Base-by-base conservation (phyloP, 2,888 invertebrate species). In the Eilema caniola region DNA sequence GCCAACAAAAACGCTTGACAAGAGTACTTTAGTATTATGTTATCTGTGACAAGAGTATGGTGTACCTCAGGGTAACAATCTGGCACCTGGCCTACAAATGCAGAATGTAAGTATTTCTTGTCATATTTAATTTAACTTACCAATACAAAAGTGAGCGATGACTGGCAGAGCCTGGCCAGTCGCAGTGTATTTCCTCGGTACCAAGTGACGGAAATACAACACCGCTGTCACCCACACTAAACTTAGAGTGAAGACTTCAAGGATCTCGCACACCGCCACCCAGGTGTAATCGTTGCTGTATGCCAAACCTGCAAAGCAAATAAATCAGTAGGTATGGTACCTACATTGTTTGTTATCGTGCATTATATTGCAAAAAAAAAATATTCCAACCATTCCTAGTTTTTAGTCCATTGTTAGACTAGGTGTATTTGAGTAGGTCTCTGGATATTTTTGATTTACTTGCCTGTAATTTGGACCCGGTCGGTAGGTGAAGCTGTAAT, bases 141-240 rank as follows among this genome's bases (percentile, higher is more conserved):
- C 93, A 63, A 93, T 94, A 85, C 97, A 97, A 89, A 98, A 98
- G 92, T 98, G 98, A 71, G 97, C 97, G 84, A 97, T 96, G 61
- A 98, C 97, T 2, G 97, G 97, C 77, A 98, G 89, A 67, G 98
- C 97, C 91, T 98, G 98, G 24, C 97, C 98, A 14, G 97, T 97
- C 73, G 97, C 96, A 0, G 97, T 97, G 83, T 97, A 96, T 87
- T 97, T 97, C 70, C 97, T 95, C 2, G 98, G 97, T 83, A 98
- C 96, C 31, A 98, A 96, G 87, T 98, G 98, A n/a, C 98, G 95
- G 95, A 98, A 96, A 90, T 98, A 98, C 37, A 98, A 92, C 77
- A 98, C 96, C 31, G 97, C 97, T 67, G 98, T 97, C 76, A 98
- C 96, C 97, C 97, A 98, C 92, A 97, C 97, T 66, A 98, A 92